A percentile compares a stretch with the other conserved stretches of the same genome.
Evolutionary conservation across 2,113 vertebrate genomes (phyloP).

Genomic region (Ailurus styani): DNA sequence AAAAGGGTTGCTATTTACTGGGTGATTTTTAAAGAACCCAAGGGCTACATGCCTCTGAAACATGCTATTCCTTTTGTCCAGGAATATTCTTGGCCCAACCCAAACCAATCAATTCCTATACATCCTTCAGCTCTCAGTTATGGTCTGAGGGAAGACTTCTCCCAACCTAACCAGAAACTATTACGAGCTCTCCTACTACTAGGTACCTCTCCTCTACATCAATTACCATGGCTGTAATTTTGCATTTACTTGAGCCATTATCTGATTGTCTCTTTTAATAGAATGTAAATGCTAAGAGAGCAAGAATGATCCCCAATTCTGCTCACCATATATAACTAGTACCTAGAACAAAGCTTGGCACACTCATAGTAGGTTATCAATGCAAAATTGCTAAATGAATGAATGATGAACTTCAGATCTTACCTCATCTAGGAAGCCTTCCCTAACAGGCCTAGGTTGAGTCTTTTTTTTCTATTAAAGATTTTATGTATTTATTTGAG

Average conservation of each 20-base stretch:
- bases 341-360: not conserved
- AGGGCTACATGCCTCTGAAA: not conserved
- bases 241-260: not conserved
- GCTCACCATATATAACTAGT: not conserved
- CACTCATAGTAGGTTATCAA: not conserved
- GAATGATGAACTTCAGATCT: not conserved
- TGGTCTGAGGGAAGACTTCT: not conserved
- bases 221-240: not conserved
- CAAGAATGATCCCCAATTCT: not conserved
- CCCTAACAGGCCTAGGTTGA: not conserved
- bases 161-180: not conserved
- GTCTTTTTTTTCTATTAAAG: too few relatives aligned
- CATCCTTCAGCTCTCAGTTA: not conserved
- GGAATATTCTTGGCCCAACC: not conserved
- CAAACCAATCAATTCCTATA: not conserved
- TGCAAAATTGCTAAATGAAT: not conserved
- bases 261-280: not conserved
- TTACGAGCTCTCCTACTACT: not conserved
- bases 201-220: not conserved
- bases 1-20: not conserved
- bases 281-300: not conserved
- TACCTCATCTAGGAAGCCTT: not conserved
- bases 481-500: too few relatives aligned
- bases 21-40: not conserved
- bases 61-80: not conserved